Conservation (phyloP, 2,797 vertebrate species). For the Neostethus bicornis region DNA sequence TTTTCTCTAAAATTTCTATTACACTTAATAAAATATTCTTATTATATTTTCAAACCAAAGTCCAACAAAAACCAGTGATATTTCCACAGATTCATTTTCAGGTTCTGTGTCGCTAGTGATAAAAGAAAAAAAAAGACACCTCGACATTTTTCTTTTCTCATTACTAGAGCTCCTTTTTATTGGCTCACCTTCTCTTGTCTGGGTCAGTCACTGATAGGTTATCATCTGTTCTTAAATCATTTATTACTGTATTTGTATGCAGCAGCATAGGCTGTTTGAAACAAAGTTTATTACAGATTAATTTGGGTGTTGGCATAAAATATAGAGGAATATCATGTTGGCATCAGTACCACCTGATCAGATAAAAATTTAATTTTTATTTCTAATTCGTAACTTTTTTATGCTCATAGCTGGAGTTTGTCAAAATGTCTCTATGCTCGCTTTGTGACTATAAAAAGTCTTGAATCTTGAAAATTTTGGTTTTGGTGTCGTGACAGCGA, state of each 20-base stretch:
- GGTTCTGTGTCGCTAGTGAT: slow-evolving; percentile 25
- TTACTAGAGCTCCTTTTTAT: slow-evolving; percentile 19
- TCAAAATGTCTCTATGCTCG: no score
- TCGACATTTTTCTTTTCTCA: background rate
- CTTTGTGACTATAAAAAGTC: no score
- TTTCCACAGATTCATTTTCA: slow-evolving; percentile 8
- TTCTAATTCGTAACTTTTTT: no score
- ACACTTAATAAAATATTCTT: slow-evolving; percentile 9
- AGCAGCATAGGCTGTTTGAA: slow-evolving; percentile 1
- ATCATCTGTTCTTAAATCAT: slow-evolving; percentile 41
- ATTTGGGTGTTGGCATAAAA: slow-evolving; percentile 6
- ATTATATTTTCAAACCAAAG: background rate
- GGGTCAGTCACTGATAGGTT: slow-evolving; percentile 33
- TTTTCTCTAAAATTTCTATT: background rate
- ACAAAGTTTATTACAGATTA: slow-evolving; percentile 9
- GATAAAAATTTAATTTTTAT: background rate
- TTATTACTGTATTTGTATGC: slow-evolving; percentile 8
- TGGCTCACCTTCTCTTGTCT: slow-evolving; percentile 33
- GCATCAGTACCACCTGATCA: slow-evolving; percentile 2
- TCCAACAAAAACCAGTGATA: slow-evolving; percentile 5
- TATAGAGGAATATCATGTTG: background rate
- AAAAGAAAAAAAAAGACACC: slow-evolving; percentile 29
- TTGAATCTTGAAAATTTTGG: background rate
- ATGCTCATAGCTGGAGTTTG: no score
- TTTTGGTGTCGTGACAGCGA: background rate